Base-by-base conservation (phyloP, 2,113 vertebrate species). In the Apeltes quadracus region DNA sequence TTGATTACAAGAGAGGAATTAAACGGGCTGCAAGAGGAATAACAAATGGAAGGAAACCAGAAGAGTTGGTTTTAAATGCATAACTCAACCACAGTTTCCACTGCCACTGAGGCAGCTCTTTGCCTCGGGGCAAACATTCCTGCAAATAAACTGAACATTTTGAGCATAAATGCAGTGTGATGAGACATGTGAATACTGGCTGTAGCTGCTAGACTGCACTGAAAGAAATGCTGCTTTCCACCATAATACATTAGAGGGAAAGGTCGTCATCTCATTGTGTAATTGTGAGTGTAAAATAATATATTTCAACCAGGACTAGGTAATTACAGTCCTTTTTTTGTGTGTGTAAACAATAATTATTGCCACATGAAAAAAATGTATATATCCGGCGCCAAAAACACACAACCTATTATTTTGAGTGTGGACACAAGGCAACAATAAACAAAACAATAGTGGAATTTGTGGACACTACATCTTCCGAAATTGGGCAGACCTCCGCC, bases 401-500 rank as follows among this genome's bases (percentile, higher is more conserved):
- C 1, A 48, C 63, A 4, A 50, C 16, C 57, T 12, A 69, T 76
- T 87, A 76, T 71, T 79, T 68, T 58, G 15, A 22, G 69, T 54
- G 25, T 64, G 44, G 44, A 69, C 79, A 76, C 58, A 29, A 55
- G 64, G 70, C 56, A 80, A 88, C 78, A 84, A 84, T 72, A 62
- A 67, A 59, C 63, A 58, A 72, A 84, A 83, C 65, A 72, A 76
- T 76, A 20, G 48, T 61, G 59, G 73, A 79, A 64, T 70, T 59
- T 76, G 46, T 44, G 76, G 54, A 34, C 29, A n/a, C n/a, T 48
- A 23, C 69, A 43, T 83, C 77, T 86, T 91, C 67, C 69, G 54
- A 75, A 69, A 77, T 68, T 54, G 90, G 89, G 90, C 88, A 61
- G 51, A n/a, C 22, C 50, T 82, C 89, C 88, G 86, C 69, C 32